phyloP scores from a whole-genome alignment of 2,888 invertebrate species.

The Acanthosepion pharaonis region DNA sequence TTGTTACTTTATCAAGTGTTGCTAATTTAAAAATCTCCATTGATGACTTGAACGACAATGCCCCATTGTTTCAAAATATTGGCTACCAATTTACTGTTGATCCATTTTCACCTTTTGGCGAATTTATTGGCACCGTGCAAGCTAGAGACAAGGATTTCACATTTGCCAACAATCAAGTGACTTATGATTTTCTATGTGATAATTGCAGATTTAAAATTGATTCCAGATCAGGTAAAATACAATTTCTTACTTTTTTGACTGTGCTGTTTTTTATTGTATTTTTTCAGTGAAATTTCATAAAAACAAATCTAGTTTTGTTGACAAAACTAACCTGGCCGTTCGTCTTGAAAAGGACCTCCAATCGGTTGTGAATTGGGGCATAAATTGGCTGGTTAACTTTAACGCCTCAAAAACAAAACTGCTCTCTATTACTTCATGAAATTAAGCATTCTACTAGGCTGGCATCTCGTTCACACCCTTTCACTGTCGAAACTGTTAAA shows the following conservation, averaged over 20 bases:
- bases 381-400: too few relatives aligned
- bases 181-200: conserved; percentile 36
- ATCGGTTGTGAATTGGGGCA: too few relatives aligned
- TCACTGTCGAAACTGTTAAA: too few relatives aligned
- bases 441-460: too few relatives aligned
- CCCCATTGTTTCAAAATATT: conserved; percentile 50
- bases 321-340: too few relatives aligned
- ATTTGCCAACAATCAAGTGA: conserved; percentile 45
- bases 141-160: conserved; percentile 48
- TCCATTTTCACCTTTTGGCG: conserved; percentile 6
- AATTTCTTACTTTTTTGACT: too few relatives aligned
- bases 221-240: conserved; percentile 47
- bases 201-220: conserved; percentile 49
- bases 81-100: conserved; percentile 44
- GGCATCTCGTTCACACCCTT: too few relatives aligned
- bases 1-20: conserved; percentile 49
- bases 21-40: conserved; percentile 51
- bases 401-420: too few relatives aligned
- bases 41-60: conserved; percentile 56
- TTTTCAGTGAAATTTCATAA: not conserved
- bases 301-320: too few relatives aligned
- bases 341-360: too few relatives aligned
- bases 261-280: not conserved
- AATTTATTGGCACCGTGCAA: conserved; percentile 44
- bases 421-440: too few relatives aligned